Conservation (phyloP, 1,140 invertebrate genomes). For the Mamestra configurata region DNA sequence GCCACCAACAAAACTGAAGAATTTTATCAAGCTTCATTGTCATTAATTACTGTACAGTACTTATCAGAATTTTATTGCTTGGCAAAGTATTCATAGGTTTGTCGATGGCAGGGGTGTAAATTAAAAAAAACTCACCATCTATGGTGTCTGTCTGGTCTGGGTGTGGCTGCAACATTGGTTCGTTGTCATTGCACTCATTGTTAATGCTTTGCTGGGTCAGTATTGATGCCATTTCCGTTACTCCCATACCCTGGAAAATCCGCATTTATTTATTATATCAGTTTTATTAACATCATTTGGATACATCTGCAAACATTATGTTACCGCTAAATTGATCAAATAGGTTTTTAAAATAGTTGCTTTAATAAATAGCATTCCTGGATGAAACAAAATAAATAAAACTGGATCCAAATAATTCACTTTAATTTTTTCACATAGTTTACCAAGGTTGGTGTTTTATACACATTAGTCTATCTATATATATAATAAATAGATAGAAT, state of each 20-base stretch:
- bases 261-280: background rate
- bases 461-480: background rate
- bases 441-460: background rate
- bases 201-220: conserved; percentile 83
- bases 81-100: conserved; percentile 16
- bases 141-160: conserved; percentile 89
- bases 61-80: background rate
- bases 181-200: conserved; percentile 86
- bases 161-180: conserved; percentile 87
- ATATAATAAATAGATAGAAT: too few species aligned
- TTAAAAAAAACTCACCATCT: conserved; percentile 87
- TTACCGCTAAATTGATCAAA: too few species aligned
- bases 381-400: conserved; percentile 5
- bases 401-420: background rate
- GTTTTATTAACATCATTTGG: background rate
- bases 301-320: too few species aligned
- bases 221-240: conserved; percentile 84
- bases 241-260: conserved; percentile 79
- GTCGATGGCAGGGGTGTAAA: conserved; percentile 38
- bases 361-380: too few species aligned
- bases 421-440: background rate
- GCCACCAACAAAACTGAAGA: conserved; percentile 37
- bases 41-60: background rate
- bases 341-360: too few species aligned
- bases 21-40: background rate